These are phyloP conservation scores for Oophaga sylvatica DNA, from an alignment of 2,797 vertebrate genomes.

Conservation along the genomic window DNA sequence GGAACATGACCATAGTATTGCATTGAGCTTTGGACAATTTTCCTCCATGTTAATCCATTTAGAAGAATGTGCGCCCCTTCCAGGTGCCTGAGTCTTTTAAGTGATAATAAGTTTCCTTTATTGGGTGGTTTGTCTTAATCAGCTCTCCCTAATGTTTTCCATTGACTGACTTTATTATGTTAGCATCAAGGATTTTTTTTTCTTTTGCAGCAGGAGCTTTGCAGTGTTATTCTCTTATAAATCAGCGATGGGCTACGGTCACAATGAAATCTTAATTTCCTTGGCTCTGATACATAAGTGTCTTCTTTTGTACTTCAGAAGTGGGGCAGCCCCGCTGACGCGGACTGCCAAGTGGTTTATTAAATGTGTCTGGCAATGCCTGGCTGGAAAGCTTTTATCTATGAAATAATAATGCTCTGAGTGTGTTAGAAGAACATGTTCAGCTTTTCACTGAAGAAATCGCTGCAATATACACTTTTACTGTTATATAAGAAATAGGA, in stretches of 20 bases:
- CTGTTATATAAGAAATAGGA: conserved; percentile 22
- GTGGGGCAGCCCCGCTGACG: neutral
- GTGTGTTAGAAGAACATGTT: conserved; percentile 13
- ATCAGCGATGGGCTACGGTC: neutral
- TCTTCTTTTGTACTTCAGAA: neutral
- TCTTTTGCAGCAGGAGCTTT: neutral
- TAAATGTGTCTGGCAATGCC: conserved; percentile 32
- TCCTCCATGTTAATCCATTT: neutral
- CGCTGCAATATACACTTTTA: neutral
- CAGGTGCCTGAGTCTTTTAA: conserved; percentile 27
- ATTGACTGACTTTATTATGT: neutral
- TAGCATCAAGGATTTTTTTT: conserved; percentile 1
- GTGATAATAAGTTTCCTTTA: too few species aligned
- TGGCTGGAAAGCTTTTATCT: conserved; percentile 30
- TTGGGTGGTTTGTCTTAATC: neutral
- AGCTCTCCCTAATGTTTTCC: rapidly evolving
- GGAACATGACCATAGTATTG: too few species aligned
- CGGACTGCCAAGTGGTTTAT: neutral
- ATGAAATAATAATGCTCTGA: conserved; percentile 56
- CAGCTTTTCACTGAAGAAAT: conserved; percentile 14
- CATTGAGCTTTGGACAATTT: neutral
- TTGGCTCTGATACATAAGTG: neutral
- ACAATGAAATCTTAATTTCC: neutral
- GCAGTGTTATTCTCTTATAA: neutral
- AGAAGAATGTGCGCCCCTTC: neutral